Evolutionary conservation across 2,113 vertebrate species (phyloP).

Genomic region (Excalfactoria chinensis): DNA sequence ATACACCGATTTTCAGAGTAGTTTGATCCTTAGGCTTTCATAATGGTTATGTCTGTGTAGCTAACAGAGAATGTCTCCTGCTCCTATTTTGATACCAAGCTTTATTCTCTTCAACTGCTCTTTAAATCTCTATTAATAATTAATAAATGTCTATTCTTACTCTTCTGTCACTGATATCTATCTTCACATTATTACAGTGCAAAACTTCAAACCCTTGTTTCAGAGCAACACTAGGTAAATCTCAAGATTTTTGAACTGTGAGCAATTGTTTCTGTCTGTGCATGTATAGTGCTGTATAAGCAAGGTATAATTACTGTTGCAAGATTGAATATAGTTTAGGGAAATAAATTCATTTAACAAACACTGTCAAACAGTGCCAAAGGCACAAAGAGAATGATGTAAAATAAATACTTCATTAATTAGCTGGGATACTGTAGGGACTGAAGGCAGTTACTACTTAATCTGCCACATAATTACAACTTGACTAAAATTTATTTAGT

Average conservation of each 20-base stretch:
- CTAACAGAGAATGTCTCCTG: no score
- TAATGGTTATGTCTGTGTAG: not conserved
- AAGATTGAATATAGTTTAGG: not conserved
- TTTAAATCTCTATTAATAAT: no score
- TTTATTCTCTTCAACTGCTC: not conserved
- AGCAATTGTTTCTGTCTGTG: not conserved
- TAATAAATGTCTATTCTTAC: not conserved
- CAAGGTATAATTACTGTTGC: not conserved
- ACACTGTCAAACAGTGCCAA: not conserved
- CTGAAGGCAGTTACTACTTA: not conserved
- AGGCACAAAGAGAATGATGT: not conserved
- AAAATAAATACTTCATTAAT: conserved; percentile 10
- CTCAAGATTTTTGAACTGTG: not conserved
- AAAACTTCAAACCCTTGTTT: not conserved
- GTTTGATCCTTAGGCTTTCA: not conserved
- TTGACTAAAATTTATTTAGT: not conserved
- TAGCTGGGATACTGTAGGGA: not conserved
- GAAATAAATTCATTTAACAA: not conserved
- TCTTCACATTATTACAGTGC: not conserved
- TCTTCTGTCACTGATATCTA: not conserved
- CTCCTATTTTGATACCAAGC: accelerated
- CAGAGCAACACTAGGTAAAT: not conserved
- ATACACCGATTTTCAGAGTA: not conserved
- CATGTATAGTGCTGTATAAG: not conserved
- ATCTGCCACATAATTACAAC: not conserved